phyloP scores from a whole-genome alignment of 2,113 vertebrate species.

The Tachysurus fulvidraco region DNA sequence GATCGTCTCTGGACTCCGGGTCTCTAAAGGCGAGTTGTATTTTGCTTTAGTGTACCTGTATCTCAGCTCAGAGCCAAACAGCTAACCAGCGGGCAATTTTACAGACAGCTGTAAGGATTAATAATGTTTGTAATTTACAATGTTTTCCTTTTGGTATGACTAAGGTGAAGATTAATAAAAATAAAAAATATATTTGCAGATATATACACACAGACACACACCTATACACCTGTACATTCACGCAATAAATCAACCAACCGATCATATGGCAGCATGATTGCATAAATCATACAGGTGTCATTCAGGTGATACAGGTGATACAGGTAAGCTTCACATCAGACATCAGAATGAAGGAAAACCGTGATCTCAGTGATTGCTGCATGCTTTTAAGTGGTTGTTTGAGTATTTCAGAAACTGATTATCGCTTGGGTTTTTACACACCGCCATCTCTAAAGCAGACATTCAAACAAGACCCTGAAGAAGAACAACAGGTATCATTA shows the following conservation, averaged over 20 bases:
- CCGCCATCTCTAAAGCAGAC: no score
- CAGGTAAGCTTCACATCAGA: neutral
- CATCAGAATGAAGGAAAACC: neutral
- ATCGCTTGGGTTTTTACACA: neutral
- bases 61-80: neutral
- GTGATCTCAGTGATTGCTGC: neutral
- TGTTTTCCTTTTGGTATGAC: no score
- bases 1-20: conserved; percentile 53
- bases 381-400: neutral
- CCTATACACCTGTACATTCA: no score
- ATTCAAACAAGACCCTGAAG: neutral
- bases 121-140: neutral
- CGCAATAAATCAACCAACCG: neutral
- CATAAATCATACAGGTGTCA: neutral
- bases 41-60: neutral
- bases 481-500: neutral
- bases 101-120: neutral
- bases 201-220: neutral
- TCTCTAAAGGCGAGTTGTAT: conserved; percentile 67
- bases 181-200: no score
- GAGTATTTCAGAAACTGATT: no score
- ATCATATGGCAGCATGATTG: neutral
- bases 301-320: neutral
- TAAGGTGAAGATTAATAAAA: no score
- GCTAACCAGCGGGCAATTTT: neutral